Evolutionary conservation across 2,888 invertebrate genomes (phyloP).

Genomic region (Lithophane semibrunnea): DNA sequence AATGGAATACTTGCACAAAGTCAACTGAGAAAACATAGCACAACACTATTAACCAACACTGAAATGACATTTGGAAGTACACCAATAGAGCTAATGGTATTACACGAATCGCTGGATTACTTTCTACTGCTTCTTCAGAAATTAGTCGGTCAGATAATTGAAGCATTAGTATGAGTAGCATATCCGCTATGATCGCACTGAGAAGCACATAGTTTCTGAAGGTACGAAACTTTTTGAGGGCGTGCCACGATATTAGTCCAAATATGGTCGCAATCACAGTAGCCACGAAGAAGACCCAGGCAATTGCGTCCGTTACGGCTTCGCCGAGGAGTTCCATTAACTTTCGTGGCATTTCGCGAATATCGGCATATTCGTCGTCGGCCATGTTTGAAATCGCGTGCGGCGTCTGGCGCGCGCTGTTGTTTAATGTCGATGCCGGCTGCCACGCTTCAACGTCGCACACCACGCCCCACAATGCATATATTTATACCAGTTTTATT

Average conservation of each 20-base stretch:
- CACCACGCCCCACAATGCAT: not conserved
- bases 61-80: constrained; percentile 23
- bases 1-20: constrained; percentile 35
- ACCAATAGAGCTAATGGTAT: constrained; percentile 11
- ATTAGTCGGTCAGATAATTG: constrained; percentile 11
- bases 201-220: constrained; percentile 42
- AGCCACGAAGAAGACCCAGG: constrained; percentile 33
- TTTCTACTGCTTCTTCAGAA: not conserved
- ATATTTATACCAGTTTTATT: constrained; percentile 14
- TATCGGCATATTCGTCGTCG: not conserved
- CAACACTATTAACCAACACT: constrained; percentile 44
- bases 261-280: not conserved
- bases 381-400: constrained; percentile 26
- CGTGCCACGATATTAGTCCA: constrained; percentile 29
- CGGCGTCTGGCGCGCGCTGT: not conserved
- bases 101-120: not conserved
- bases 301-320: not conserved
- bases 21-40: constrained; percentile 46
- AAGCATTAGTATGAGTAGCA: constrained; percentile 1
- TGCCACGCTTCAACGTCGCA: not conserved
- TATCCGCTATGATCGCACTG: constrained; percentile 25
- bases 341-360: not conserved
- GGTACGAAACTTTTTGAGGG: constrained; percentile 38
- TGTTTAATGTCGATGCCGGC: constrained; percentile 8
- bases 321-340: not conserved